phyloP scores from a whole-genome alignment of 2,888 invertebrate species.

The Pterobdella sp. region DNA sequence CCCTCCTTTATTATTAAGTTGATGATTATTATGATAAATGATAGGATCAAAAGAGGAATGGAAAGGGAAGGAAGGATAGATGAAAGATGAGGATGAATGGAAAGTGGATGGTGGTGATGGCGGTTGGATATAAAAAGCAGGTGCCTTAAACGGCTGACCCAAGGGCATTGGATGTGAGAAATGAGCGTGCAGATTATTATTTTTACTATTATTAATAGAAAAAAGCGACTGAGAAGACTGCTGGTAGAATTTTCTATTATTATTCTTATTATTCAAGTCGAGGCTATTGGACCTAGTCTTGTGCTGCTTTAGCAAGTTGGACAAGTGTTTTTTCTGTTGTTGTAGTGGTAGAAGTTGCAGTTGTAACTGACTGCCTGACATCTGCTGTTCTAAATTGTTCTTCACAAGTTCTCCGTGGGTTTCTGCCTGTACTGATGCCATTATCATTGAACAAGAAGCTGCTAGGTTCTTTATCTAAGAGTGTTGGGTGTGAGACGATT shows the following conservation, averaged over 20 bases:
- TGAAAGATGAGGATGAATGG: neutral
- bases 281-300: neutral
- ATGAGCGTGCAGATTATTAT: neutral
- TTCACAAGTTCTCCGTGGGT: slow-evolving; percentile 13
- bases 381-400: neutral
- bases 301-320: neutral
- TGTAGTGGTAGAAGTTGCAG: slow-evolving; percentile 2
- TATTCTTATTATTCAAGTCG: neutral
- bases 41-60: neutral
- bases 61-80: neutral
- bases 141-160: neutral
- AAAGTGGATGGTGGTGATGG: neutral
- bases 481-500: neutral
- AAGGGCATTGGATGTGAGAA: neutral
- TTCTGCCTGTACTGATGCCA: slow-evolving; percentile 22
- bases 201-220: neutral
- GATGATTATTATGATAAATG: neutral
- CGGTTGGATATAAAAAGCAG: neutral
- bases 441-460: slow-evolving; percentile 24
- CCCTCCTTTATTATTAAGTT: too few relatives aligned
- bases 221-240: neutral
- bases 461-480: slow-evolving; percentile 9
- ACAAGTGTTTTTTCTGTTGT: neutral
- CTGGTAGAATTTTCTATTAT: neutral
- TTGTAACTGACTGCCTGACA: slow-evolving; percentile 3